A percentile compares a stretch with the other conserved stretches of the same genome.
phyloP scores from a whole-genome alignment of 1,140 invertebrate species.

The Sitobion miscanthi region DNA sequence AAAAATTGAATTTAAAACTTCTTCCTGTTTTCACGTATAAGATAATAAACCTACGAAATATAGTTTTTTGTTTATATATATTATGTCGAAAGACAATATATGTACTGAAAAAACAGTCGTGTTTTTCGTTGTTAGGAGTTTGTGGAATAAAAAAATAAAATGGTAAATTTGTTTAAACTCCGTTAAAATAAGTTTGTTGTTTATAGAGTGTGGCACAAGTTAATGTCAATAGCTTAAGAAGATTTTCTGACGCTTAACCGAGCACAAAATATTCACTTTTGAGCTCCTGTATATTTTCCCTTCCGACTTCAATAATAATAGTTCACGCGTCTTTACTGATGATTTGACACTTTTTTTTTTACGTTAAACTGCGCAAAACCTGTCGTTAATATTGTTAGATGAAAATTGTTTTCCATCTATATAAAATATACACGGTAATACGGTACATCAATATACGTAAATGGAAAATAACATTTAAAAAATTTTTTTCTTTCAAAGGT shows the following conservation, averaged over 20 bases:
- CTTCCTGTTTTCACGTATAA: not conserved
- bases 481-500: not conserved
- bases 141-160: not conserved
- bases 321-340: not conserved
- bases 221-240: constrained; percentile 25
- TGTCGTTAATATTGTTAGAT: not conserved
- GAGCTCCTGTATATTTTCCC: not conserved
- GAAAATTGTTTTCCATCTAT: too few relatives aligned
- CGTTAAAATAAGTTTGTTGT: constrained; percentile 3
- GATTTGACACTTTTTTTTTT: not conserved
- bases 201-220: constrained; percentile 17
- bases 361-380: not conserved
- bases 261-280: not conserved
- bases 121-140: not conserved
- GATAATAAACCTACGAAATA: not conserved
- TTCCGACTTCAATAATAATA: not conserved
- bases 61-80: not conserved
- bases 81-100: not conserved
- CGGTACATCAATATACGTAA: not conserved
- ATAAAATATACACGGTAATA: not conserved
- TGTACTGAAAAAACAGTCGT: not conserved
- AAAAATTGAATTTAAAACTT: not conserved
- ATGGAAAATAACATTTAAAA: not conserved
- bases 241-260: not conserved
- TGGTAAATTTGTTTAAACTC: not conserved